Conservation (phyloP, 2,113 vertebrate species). For the Pseudorectes ferrugineus region DNA sequence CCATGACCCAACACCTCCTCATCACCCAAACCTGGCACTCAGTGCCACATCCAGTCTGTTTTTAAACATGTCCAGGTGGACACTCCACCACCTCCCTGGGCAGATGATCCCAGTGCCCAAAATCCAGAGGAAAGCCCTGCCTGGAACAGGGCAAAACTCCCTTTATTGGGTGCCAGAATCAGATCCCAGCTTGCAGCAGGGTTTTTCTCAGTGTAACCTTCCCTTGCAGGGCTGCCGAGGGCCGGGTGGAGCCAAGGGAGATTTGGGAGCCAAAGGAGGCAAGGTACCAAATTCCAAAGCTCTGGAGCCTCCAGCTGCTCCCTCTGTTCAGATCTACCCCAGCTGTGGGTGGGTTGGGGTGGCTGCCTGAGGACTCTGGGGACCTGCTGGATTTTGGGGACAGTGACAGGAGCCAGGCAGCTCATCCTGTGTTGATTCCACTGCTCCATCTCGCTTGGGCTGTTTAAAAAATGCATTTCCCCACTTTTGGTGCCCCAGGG, state of each 20-base stretch:
- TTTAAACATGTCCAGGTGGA: not conserved
- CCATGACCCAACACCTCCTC: not conserved
- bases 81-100: not conserved
- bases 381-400: not conserved
- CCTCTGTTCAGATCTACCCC: not conserved
- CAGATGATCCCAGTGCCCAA: not conserved
- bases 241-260: conserved; percentile 76
- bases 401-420: not conserved
- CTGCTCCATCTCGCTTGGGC: not conserved
- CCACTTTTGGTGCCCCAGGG: not conserved
- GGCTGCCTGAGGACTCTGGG: not conserved
- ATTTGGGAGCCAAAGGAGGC: conserved; percentile 77
- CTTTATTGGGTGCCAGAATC: not conserved
- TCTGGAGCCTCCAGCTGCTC: rapidly evolving
- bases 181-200: rapidly evolving
- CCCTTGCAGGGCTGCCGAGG: conserved; percentile 73
- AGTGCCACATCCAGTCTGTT: not conserved
- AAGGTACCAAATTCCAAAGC: conserved; percentile 56
- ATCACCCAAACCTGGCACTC: not conserved
- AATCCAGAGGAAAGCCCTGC: not conserved
- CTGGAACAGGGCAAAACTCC: not conserved
- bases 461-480: not conserved
- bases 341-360: not conserved
- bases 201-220: not conserved
- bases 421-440: not conserved